Evolutionary conservation across 2,888 invertebrate genomes (phyloP).

Genomic region (Clanis bilineata): DNA sequence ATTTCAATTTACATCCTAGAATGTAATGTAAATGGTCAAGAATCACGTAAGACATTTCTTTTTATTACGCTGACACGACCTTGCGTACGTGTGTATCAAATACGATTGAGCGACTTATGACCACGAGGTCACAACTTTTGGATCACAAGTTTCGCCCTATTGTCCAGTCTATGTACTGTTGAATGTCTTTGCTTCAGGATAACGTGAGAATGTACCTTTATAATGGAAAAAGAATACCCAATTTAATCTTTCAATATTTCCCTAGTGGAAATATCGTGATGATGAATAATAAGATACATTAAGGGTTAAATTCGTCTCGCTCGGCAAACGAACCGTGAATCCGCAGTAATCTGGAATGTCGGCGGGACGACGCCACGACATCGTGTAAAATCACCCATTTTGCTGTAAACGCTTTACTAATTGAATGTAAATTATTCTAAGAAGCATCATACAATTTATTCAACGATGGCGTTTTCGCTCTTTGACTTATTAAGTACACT

Average conservation of each 20-base stretch:
- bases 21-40: too few species aligned
- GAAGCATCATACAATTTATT: constrained; percentile 11
- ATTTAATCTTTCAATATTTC: background rate
- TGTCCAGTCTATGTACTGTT: too few species aligned
- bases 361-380: background rate
- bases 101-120: too few species aligned
- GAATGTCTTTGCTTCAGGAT: too few species aligned
- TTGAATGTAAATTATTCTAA: constrained; percentile 8
- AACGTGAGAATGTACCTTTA: too few species aligned
- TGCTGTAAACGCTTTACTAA: constrained; percentile 7
- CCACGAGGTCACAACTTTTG: too few species aligned
- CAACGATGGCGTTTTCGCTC: background rate
- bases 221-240: background rate
- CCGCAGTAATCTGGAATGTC: background rate
- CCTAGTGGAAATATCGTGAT: background rate
- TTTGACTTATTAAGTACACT: background rate
- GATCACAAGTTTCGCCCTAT: too few species aligned
- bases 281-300: background rate
- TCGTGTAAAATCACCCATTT: constrained; percentile 7
- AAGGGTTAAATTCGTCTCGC: background rate
- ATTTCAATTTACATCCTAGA: too few species aligned
- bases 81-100: too few species aligned
- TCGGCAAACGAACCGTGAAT: background rate
- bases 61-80: too few species aligned
- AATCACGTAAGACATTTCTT: too few species aligned